Evolutionary conservation across 2,888 invertebrate genomes (phyloP), one percentile per base, ranked within the genome.

Genomic region (Andrena chrysosceles): DNA sequence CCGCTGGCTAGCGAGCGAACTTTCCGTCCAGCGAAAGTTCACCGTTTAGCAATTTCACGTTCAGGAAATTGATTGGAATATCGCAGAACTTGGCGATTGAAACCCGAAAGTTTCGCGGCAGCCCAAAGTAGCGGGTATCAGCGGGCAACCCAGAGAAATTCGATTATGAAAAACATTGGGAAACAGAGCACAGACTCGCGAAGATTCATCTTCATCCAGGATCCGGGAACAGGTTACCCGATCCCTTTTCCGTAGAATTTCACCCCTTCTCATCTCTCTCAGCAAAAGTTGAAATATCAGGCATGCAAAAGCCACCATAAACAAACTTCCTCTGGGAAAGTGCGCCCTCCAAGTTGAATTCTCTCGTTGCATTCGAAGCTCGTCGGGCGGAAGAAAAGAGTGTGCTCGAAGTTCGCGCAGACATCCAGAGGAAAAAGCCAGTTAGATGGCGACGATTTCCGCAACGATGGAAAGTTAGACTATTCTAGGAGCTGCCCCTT

Each of bases 31-130:
- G 59, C 49, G 81, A 72, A 79, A 79, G 80, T 79, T 81, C 62
- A 35, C 63, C 49, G 77, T 70, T 70, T 52, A 64, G 73, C 72
- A 81, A 81, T 81, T 79, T 79, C 81, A 52, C 49, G 71, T 79
- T 69, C 63, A 54, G 48, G 63, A 81, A 83, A 81, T 76, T 76
- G 82, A 82, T 82, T 82, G 81, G 81, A 82, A 76, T 76, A 71
- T 76, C 81, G 68, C 52, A 67, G 54, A 64, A 72, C 68, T 72
- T 59, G 26, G 42, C 35, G 49, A 71, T 70, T 62, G 75, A 69
- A 71, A 75, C 63, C 29, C 20, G 49, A 48, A 75, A 82, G 68
- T 82, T 82, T n/a, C 54, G 7, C 48, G 16, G 1, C 13, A 35
- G 35, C 48, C 13, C 8, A 4, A 49, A 67, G 60, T 48, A 64